Evolutionary conservation across 2,113 vertebrate species (phyloP).

Genomic region (Addax nasomaculatus): DNA sequence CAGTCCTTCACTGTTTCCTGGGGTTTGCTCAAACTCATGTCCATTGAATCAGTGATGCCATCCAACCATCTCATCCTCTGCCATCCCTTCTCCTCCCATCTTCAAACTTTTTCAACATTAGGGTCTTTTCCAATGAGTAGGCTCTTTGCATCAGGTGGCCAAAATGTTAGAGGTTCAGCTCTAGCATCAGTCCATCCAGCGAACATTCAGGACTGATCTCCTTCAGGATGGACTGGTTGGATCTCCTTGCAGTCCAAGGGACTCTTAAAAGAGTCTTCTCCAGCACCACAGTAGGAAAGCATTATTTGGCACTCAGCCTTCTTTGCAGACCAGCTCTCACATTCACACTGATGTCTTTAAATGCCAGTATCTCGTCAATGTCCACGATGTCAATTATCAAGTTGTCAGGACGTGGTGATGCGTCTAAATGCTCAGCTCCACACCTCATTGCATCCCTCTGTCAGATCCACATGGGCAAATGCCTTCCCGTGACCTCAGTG

Average conservation of each 20-base stretch:
- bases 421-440: not conserved
- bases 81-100: not conserved
- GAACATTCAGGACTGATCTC: not conserved
- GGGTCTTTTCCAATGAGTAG: not conserved
- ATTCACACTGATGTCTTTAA: not conserved
- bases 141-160: not conserved
- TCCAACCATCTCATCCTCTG: not conserved
- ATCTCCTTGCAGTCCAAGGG: not conserved
- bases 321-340: not conserved
- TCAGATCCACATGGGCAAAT: not conserved
- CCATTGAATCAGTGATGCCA: not conserved
- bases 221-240: not conserved
- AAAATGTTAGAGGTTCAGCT: not conserved
- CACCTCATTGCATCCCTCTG: not conserved
- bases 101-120: not conserved
- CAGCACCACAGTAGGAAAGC: not conserved
- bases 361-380: not conserved
- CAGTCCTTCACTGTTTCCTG: not conserved
- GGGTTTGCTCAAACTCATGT: not conserved
- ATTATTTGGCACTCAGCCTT: not conserved
- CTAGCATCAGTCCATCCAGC: not conserved
- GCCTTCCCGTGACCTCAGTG: not conserved
- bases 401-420: not conserved
- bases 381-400: not conserved
- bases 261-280: not conserved